Conservation (phyloP, 2,888 invertebrate genomes). For the Alentia gelatinosa region DNA sequence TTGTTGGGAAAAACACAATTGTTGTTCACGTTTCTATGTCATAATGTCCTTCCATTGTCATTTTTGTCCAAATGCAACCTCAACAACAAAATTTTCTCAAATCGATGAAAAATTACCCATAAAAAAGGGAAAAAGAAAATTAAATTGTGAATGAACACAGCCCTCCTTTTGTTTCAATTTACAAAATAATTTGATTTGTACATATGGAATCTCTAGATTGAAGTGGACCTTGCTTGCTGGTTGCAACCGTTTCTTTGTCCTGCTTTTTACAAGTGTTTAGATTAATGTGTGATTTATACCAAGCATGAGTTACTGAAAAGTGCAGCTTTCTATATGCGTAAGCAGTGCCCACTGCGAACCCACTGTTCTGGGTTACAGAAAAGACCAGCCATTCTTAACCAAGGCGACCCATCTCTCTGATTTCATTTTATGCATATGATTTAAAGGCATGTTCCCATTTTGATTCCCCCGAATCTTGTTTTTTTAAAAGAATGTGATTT, state of each 20-base stretch:
- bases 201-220: background rate
- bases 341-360: background rate
- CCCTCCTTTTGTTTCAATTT: background rate
- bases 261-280: background rate
- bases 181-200: background rate
- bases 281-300: background rate
- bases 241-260: background rate
- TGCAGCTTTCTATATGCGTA: background rate
- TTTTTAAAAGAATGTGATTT: background rate
- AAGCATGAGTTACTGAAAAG: background rate
- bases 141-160: background rate
- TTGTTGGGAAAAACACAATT: background rate
- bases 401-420: background rate
- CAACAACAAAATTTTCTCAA: background rate
- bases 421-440: background rate
- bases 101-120: background rate
- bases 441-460: background rate
- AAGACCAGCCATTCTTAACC: background rate
- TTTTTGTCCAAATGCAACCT: background rate
- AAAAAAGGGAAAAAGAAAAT: background rate
- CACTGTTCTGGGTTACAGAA: background rate
- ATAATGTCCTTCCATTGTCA: background rate
- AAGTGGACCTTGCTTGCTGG: slow-evolving; percentile 16
- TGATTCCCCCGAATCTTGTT: background rate
- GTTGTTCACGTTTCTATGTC: background rate